phyloP scores from a whole-genome alignment of 2,888 invertebrate species.

The Neria commutata region DNA sequence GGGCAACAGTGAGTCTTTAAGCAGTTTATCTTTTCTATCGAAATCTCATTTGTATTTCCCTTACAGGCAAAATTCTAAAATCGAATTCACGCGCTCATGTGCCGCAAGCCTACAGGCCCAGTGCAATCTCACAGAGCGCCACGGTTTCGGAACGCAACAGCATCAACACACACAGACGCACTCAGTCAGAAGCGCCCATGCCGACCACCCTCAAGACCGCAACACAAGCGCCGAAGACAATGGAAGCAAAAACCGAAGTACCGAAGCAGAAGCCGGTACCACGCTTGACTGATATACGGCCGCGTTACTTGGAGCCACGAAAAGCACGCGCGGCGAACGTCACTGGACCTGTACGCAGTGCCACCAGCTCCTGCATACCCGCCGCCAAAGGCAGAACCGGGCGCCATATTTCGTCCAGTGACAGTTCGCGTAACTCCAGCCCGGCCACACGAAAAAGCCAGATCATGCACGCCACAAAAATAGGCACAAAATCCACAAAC shows the following conservation, averaged over 20 bases:
- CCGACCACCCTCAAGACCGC: constrained; percentile 12
- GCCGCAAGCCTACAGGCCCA: constrained; percentile 47
- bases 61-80: constrained; percentile 54
- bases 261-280: no score
- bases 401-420: constrained; percentile 60
- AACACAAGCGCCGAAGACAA: constrained; percentile 16
- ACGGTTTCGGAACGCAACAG: constrained; percentile 42
- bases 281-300: constrained; percentile 61
- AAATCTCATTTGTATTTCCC: background rate
- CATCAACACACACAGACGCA: constrained; percentile 52
- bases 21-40: background rate
- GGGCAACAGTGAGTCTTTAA: constrained; percentile 45
- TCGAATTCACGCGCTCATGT: constrained; percentile 57
- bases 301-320: constrained; percentile 70
- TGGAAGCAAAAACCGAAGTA: constrained; percentile 26
- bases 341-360: constrained; percentile 52
- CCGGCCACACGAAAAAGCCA: constrained; percentile 53
- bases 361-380: constrained; percentile 57
- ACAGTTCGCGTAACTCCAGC: constrained; percentile 59
- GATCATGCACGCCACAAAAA: constrained; percentile 33
- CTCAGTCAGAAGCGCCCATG: constrained; percentile 58
- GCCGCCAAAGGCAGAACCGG: constrained; percentile 44
- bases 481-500: constrained; percentile 57
- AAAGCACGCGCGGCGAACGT: constrained; percentile 41
- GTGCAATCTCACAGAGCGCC: constrained; percentile 44